These are phyloP conservation scores for Sylvilagus floridanus DNA, from an alignment of 2,797 vertebrate genomes.

Conservation along the genomic window DNA sequence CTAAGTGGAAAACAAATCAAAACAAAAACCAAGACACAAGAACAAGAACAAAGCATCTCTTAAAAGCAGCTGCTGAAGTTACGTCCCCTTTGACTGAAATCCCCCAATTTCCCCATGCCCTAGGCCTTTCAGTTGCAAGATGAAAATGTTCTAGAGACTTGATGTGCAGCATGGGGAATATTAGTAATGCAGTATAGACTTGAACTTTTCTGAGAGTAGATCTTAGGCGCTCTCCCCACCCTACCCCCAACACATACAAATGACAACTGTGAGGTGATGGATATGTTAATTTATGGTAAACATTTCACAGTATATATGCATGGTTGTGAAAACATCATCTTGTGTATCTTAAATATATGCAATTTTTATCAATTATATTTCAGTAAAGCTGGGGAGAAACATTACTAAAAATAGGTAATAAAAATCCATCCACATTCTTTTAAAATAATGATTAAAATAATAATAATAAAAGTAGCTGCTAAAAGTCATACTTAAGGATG, in stretches of 20 bases:
- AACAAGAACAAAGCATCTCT: not conserved
- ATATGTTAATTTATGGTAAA: not conserved
- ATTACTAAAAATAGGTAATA: not conserved
- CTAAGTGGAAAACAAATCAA: conserved; percentile 40
- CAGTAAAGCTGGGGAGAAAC: not conserved
- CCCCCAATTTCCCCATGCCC: not conserved
- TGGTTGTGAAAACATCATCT: not conserved
- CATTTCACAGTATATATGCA: not conserved
- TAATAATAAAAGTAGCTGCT: not conserved
- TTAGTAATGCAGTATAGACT: not conserved
- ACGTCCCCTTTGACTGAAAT: not conserved
- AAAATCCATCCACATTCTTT: not conserved
- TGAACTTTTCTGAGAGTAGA: not conserved
- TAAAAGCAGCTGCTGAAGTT: not conserved
- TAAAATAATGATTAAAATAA: not conserved
- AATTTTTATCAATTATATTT: not conserved
- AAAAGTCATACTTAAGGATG: not conserved
- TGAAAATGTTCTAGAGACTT: not conserved
- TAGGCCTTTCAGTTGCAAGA: not conserved
- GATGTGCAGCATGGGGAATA: not conserved
- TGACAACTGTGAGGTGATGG: not conserved
- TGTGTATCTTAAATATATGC: not conserved
- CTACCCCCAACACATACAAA: too few species aligned
- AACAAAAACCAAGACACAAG: not conserved
- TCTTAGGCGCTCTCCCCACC: not conserved